Conservation (phyloP, 2,797 vertebrate species). For the Scyliorhinus canicula region DNA sequence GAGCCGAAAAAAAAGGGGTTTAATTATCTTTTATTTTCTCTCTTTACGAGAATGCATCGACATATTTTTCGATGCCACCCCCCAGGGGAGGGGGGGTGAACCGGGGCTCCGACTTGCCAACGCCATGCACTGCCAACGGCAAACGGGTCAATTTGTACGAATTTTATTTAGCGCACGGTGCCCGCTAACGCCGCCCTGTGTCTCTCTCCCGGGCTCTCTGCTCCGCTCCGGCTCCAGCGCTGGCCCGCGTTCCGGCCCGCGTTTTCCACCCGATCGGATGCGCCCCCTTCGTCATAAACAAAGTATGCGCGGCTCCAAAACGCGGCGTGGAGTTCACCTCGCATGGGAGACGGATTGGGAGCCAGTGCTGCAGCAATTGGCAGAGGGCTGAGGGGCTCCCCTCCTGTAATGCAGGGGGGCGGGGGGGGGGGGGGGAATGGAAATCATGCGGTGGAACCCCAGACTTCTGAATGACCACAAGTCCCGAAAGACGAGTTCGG, state of each 20-base stretch:
- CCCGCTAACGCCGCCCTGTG: background rate
- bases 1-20: too few species aligned
- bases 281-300: conserved; percentile 46
- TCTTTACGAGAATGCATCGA: too few species aligned
- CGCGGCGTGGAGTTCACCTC: background rate
- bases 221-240: background rate
- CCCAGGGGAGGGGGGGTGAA: background rate
- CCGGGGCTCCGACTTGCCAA: background rate
- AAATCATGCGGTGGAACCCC: too few species aligned
- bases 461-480: too few species aligned
- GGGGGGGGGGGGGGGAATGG: too few species aligned
- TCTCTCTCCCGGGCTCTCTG: too few species aligned
- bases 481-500: too few species aligned
- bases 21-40: too few species aligned
- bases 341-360: background rate
- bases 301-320: conserved; percentile 46
- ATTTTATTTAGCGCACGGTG: background rate
- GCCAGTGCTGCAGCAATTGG: background rate
- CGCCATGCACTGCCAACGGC: background rate
- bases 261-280: conserved; percentile 39
- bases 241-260: background rate
- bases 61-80: background rate
- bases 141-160: background rate
- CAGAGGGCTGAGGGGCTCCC: too few species aligned
- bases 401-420: too few species aligned